A percentile compares a stretch with the other conserved stretches of the same genome.
phyloP scores from a whole-genome alignment of 2,797 vertebrate species.

The Halcyon leucocephala region DNA sequence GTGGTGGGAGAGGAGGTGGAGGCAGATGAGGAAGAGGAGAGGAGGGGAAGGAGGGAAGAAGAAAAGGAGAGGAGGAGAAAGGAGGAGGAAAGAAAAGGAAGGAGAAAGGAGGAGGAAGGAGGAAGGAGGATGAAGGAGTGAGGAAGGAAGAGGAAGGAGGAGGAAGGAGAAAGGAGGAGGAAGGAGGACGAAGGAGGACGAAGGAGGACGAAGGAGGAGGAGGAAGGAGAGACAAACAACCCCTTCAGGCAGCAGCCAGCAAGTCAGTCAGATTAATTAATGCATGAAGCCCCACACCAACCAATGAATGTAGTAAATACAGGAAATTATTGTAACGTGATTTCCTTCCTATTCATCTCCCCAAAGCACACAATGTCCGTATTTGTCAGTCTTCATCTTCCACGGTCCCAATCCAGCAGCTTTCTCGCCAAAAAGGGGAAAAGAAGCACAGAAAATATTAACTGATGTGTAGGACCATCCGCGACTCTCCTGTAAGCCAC shows the following conservation, averaged over 20 bases:
- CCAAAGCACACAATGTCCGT: fast-evolving
- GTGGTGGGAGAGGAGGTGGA: not conserved
- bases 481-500: not conserved
- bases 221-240: not conserved
- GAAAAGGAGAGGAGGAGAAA: too few relatives aligned
- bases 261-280: fast-evolving
- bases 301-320: fast-evolving
- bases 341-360: not conserved
- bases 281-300: not conserved
- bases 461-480: not conserved
- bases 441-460: not conserved
- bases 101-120: too few relatives aligned
- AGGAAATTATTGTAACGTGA: not conserved
- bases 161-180: too few relatives aligned
- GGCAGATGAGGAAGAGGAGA: too few relatives aligned
- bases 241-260: not conserved
- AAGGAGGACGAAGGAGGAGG: not conserved
- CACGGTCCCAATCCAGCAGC: not conserved
- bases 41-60: not conserved
- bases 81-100: too few relatives aligned
- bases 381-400: not conserved
- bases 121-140: too few relatives aligned
- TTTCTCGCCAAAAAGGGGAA: not conserved
- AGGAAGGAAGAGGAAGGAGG: too few relatives aligned
- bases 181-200: too few relatives aligned